Base-by-base conservation (phyloP, 2,113 vertebrate genomes). In the Pogona vitticeps region DNA sequence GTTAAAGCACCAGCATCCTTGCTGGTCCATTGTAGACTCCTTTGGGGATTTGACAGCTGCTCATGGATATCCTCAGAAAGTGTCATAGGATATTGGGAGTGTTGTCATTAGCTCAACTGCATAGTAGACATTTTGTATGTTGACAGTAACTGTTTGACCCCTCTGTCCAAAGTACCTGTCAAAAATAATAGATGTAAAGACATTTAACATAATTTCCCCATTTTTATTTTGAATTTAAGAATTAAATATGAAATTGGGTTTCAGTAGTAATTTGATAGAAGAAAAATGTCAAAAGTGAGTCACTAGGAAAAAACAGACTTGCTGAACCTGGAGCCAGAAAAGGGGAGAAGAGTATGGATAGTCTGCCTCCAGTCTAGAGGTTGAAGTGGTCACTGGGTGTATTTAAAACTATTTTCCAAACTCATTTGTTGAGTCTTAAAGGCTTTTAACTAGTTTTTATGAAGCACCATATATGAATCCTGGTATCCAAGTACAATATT, bases 321-420 rank as follows among this genome's bases (percentile, higher is more conserved):
- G 12, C 1, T 31, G 70, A 31, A 26, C 36, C 33, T 17, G 1
- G 46, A 52, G n/a, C 46, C 46, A 52, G 46, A 52, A 52, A 81
- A 31, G 58, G 52, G 33, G 56, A 13, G 70, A 72, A 46, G 6
- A 23, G 15, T 46, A 26, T 68, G 33, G n/a, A 0, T 65, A 33
- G 20, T 80, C 58, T 28, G 14, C 40, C 36, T 59, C 38, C 36
- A 58, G 21, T 14, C 14, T 26, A 80, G 21, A 38, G 42, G 14
- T 5, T 33, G 23, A 36, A 23, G 1, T 65, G 36, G 38, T 61
- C 56, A 46, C 20, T 86, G 15, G 0, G 36, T 75, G n/a, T 71
- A 63, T 63, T 76, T 76, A 52, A 75, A 81, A 75, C 31, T 75
- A 46, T 81, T n/a, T 76, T 81, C 46, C 18, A 52, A 81, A 31